phyloP scores from a whole-genome alignment of 2,113 vertebrate species.

The Erythrolamprus reginae region DNA sequence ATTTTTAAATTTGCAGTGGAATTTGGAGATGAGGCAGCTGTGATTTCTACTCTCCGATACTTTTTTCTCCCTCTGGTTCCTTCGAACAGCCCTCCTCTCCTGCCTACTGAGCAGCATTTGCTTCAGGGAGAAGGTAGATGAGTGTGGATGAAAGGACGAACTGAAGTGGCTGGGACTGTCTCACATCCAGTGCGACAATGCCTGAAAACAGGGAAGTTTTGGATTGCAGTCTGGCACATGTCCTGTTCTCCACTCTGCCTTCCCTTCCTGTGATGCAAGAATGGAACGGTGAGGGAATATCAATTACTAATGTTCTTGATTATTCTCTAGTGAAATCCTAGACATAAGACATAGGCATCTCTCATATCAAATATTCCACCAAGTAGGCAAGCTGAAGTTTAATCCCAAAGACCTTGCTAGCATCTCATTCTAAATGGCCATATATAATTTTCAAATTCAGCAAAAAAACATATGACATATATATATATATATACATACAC shows the following conservation, averaged over 20 bases:
- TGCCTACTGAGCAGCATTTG: not conserved
- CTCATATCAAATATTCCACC: not conserved
- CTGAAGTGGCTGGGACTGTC: not conserved
- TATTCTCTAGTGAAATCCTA: not conserved
- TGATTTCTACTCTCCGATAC: not conserved
- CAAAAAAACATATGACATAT: too few relatives aligned
- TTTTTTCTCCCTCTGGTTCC: not conserved
- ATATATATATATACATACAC: too few relatives aligned
- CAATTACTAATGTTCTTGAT: not conserved
- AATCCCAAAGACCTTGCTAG: not conserved
- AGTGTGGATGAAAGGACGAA: not conserved
- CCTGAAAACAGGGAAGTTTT: not conserved
- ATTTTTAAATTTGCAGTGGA: not conserved
- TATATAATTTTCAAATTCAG: too few relatives aligned
- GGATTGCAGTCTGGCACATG: not conserved
- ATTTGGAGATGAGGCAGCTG: not conserved
- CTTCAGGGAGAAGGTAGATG: not conserved
- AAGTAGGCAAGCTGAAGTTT: not conserved
- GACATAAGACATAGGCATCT: not conserved
- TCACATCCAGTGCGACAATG: not conserved
- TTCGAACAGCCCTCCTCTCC: not conserved
- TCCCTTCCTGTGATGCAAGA: not conserved
- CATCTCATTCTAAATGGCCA: not conserved
- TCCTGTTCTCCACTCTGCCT: not conserved
- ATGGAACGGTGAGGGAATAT: not conserved